Conservation (phyloP, 2,888 invertebrate species). For the Stictocephala bisonia region DNA sequence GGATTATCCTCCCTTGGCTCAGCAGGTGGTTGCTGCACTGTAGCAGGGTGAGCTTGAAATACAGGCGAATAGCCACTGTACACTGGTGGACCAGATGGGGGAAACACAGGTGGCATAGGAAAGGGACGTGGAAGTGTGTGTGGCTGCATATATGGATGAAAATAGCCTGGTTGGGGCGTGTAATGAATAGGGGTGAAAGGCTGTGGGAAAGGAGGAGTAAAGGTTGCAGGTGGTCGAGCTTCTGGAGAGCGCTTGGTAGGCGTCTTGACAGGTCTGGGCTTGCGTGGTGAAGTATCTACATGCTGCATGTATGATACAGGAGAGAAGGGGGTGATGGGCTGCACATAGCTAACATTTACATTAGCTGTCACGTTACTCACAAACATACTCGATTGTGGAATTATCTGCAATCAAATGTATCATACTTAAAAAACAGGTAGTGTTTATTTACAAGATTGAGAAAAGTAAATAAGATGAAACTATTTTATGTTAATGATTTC, state of each 20-base stretch:
- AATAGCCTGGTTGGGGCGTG: background rate
- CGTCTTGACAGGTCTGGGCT: conserved; percentile 6
- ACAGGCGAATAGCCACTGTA: background rate
- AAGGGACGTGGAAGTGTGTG: background rate
- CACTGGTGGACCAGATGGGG: background rate
- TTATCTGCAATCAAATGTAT: conserved; percentile 3
- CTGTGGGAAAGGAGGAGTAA: background rate
- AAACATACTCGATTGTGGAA: conserved; percentile 21
- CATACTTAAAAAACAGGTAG: background rate
- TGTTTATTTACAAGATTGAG: background rate
- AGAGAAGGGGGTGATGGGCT: background rate
- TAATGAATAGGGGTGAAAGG: background rate
- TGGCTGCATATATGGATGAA: background rate
- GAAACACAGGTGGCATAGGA: background rate
- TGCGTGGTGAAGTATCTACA: conserved; percentile 6
- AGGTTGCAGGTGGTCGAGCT: background rate
- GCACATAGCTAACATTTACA: conserved; percentile 36
- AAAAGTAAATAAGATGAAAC: no score
- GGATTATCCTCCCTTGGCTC: conserved; percentile 18
- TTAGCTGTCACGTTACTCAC: conserved; percentile 47
- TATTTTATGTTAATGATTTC: no score
- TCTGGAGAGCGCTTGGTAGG: conserved; percentile 41
- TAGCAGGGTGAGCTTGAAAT: background rate
- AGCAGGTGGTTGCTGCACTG: conserved; percentile 4
- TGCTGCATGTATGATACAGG: background rate